phyloP scores from a whole-genome alignment of 92 coral and sea anemone genomes.

The Desmophyllum pertusum region DNA sequence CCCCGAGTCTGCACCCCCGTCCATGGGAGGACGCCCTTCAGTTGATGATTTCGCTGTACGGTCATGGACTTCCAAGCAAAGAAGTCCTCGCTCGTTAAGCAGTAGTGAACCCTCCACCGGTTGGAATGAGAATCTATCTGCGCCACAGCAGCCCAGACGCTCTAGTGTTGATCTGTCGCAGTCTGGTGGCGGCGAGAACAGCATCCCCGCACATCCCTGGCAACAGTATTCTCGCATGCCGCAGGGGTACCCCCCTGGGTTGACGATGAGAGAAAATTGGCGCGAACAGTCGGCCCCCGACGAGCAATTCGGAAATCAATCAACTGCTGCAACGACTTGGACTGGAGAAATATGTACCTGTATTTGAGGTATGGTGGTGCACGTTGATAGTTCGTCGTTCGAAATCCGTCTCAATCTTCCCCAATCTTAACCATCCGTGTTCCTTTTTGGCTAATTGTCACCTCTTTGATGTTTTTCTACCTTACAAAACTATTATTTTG shows the following conservation, averaged over 20 bases:
- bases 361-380: slow-evolving; percentile 73
- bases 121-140: slow-evolving; percentile 67
- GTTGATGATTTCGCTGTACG: slow-evolving; percentile 92
- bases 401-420: not conserved
- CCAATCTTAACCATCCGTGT: not conserved
- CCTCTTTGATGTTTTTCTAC: not conserved
- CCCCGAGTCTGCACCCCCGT: slow-evolving; percentile 72
- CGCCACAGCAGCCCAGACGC: slow-evolving; percentile 71
- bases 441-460: not conserved
- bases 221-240: slow-evolving; percentile 66
- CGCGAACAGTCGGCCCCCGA: slow-evolving; percentile 56
- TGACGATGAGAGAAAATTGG: slow-evolving; percentile 80
- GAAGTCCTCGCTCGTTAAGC: slow-evolving; percentile 88
- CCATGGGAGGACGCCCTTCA: slow-evolving; percentile 81
- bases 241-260: slow-evolving; percentile 78
- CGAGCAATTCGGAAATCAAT: slow-evolving; percentile 65
- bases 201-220: slow-evolving; percentile 76
- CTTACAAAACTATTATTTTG: too few species aligned
- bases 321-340: slow-evolving; percentile 75
- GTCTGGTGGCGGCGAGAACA: slow-evolving; percentile 55
- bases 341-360: slow-evolving; percentile 83
- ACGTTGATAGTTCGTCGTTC: not conserved
- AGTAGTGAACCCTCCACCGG: slow-evolving; percentile 78
- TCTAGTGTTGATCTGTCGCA: slow-evolving; percentile 79
- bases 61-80: slow-evolving; percentile 87